Conservation (phyloP, 2,797 vertebrate species). For the Dallia pectoralis region DNA sequence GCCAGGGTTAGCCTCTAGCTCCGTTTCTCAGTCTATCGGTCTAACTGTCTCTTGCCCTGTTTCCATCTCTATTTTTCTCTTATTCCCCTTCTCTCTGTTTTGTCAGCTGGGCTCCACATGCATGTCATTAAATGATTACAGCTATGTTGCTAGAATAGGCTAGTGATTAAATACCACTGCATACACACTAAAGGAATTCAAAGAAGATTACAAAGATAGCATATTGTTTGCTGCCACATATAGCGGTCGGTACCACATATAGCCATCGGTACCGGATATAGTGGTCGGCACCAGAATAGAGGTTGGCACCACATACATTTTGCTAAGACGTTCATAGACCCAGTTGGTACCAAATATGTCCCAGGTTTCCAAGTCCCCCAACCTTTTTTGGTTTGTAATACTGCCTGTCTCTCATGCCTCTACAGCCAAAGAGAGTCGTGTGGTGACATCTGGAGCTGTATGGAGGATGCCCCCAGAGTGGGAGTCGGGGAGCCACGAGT, state of each 20-base stretch:
- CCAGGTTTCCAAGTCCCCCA: too few species aligned
- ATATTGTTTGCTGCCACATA: too few species aligned
- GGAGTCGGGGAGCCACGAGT: conserved; percentile 92
- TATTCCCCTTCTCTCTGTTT: conserved; percentile 9
- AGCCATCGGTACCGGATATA: too few species aligned
- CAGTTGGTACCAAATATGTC: too few species aligned
- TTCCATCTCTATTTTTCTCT: neutral
- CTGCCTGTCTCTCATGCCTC: conserved; percentile 27
- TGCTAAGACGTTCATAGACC: neutral
- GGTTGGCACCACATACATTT: neutral
- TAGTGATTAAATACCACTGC: conserved; percentile 5
- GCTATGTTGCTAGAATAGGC: conserved; percentile 39
- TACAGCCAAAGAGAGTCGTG: conserved; percentile 89
- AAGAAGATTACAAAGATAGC: too few species aligned
- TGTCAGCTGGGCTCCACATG: conserved; percentile 51
- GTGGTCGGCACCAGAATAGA: too few species aligned
- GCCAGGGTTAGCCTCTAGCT: conserved; percentile 20
- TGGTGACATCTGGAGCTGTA: conserved; percentile 89
- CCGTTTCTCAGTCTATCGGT: neutral
- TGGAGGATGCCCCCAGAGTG: conserved; percentile 96
- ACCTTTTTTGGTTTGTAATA: conserved; percentile 30
- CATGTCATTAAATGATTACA: conserved; percentile 60
- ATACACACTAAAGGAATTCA: neutral
- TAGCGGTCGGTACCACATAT: too few species aligned
- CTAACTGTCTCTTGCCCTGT: conserved; percentile 6